Evolutionary conservation across 2,797 vertebrate species (phyloP).

Genomic region (Gymnothorax javanicus): DNA sequence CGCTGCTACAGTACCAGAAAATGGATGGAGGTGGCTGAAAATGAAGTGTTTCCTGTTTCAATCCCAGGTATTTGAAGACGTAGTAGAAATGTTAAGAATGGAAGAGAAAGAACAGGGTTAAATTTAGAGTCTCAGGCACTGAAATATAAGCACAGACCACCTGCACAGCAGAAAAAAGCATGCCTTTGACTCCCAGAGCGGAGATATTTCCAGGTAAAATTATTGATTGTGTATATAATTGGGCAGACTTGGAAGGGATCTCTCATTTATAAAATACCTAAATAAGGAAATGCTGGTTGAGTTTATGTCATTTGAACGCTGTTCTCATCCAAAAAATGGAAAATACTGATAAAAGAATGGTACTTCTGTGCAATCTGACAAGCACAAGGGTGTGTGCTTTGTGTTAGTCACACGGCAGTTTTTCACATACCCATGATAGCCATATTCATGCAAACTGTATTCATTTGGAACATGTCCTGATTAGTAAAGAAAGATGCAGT

Average conservation of each 20-base stretch:
- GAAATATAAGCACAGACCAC: neutral
- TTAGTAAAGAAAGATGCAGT: neutral
- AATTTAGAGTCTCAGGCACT: slow-evolving; percentile 22
- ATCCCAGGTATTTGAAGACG: neutral
- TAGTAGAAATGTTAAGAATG: neutral
- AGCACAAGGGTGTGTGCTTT: neutral
- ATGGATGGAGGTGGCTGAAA: neutral
- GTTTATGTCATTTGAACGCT: slow-evolving; percentile 22
- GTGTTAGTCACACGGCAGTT: neutral
- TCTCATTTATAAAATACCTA: slow-evolving; percentile 51
- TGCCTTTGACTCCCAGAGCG: slow-evolving; percentile 2
- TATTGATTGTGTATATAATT: slow-evolving; percentile 42
- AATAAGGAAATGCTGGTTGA: slow-evolving; percentile 39
- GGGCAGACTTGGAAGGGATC: slow-evolving; percentile 47
- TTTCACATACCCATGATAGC: neutral
- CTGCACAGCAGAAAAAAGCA: neutral
- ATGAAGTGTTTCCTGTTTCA: neutral
- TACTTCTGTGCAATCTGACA: neutral
- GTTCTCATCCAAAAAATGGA: slow-evolving; percentile 37
- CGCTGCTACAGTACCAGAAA: too few species aligned
- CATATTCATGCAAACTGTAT: neutral
- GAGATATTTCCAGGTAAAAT: slow-evolving; percentile 24
- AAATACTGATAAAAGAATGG: neutral
- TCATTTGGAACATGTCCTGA: neutral
- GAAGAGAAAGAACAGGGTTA: neutral